Percentiles rank a stretch among this genome's conserved stretches.
Conservation (phyloP, 2,888 invertebrate genomes). For the Chrysomela aeneicollis region DNA sequence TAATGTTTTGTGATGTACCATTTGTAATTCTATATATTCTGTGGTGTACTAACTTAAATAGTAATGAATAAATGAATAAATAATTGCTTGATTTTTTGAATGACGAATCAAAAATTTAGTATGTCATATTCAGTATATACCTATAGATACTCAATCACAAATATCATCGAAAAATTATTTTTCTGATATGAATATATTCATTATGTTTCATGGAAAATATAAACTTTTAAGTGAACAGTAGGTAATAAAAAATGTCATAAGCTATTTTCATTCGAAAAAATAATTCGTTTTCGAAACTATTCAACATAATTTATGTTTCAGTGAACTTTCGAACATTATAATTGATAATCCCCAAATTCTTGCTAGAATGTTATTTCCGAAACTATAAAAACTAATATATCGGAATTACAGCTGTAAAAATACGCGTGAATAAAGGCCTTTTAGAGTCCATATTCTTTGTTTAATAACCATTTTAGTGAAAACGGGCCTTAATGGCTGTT, state of each 20-base stretch:
- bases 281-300: not conserved
- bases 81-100: no score
- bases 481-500: conserved; percentile 55
- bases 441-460: conserved; percentile 37
- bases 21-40: no score
- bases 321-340: conserved; percentile 19
- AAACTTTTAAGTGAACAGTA: not conserved
- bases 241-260: not conserved
- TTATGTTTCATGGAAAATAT: no score
- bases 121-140: no score
- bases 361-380: conserved; percentile 26
- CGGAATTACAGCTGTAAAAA: conserved; percentile 34
- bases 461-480: conserved; percentile 54
- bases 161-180: no score
- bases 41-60: no score
- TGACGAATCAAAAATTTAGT: no score
- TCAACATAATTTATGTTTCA: conserved; percentile 8
- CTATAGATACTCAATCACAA: no score
- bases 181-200: no score
- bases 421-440: conserved; percentile 34
- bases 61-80: no score
- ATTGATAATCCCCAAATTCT: conserved; percentile 4
- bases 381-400: conserved; percentile 30
- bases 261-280: not conserved
- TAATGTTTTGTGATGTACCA: no score